Evolutionary conservation across 2,113 vertebrate genomes (phyloP).

Genomic region (Carettochelys insculpta): DNA sequence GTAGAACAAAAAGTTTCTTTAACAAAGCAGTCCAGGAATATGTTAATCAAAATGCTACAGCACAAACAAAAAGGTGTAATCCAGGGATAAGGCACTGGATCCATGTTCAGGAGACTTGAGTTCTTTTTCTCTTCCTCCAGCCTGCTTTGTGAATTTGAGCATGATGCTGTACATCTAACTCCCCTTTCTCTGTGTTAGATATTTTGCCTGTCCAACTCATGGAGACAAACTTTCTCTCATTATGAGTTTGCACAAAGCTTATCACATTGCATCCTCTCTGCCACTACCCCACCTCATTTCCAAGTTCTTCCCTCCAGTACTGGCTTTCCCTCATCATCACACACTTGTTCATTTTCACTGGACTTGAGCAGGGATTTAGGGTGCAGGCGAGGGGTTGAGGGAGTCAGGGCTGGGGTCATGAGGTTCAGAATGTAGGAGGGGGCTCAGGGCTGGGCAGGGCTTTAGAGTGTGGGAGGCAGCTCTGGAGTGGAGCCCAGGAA

Average conservation of each 20-base stretch:
- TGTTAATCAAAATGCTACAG: background rate
- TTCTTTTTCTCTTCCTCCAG: background rate
- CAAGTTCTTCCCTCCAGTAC: too few species aligned
- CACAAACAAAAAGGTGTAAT: background rate
- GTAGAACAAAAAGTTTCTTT: background rate
- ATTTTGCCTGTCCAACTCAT: background rate
- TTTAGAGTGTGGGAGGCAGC: too few species aligned
- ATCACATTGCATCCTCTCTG: background rate
- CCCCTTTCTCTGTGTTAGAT: background rate
- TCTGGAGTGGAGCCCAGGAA: too few species aligned
- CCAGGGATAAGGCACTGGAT: background rate
- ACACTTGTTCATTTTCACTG: too few species aligned
- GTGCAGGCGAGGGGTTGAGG: too few species aligned
- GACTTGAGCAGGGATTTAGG: too few species aligned
- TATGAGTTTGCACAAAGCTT: background rate
- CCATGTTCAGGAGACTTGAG: background rate
- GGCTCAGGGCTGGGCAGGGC: too few species aligned
- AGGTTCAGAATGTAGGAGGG: too few species aligned
- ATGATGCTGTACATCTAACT: background rate
- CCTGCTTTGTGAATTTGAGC: fast-evolving
- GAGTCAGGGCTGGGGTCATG: too few species aligned
- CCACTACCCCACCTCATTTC: too few species aligned
- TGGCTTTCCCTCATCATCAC: too few species aligned
- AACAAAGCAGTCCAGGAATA: background rate
- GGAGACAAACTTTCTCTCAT: background rate